Percentiles rank a stretch among this genome's conserved stretches.
Conservation (phyloP, 2,113 vertebrate genomes). For the Carollia perspicillata region DNA sequence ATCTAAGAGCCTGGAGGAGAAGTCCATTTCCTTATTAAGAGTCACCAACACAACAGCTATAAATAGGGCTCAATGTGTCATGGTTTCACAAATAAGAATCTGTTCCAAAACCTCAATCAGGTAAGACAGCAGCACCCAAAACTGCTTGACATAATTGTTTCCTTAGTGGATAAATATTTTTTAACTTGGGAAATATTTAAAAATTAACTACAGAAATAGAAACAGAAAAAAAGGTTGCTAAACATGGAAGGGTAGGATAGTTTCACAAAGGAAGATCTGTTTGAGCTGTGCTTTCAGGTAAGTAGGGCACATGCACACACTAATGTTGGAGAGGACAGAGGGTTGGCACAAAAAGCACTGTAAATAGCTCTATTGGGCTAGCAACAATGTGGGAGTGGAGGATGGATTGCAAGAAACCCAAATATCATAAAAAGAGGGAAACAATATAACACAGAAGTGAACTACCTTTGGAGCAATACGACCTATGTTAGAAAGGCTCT, state of each 20-base stretch:
- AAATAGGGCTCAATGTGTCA: neutral
- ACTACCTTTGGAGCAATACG: neutral
- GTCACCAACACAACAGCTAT: neutral
- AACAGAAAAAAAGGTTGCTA: neutral
- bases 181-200: neutral
- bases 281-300: neutral
- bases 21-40: neutral
- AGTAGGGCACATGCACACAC: neutral
- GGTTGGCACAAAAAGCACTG: neutral
- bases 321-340: neutral
- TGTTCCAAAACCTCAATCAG: neutral
- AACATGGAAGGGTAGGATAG: neutral
- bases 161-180: neutral
- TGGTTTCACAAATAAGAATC: neutral
- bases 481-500: neutral
- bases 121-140: neutral
- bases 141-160: neutral
- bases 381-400: neutral
- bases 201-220: neutral
- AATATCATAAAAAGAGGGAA: neutral
- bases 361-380: neutral
- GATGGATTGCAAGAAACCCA: constrained; percentile 14
- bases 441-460: neutral
- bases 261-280: neutral
- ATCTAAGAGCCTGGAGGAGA: neutral